phyloP scores from a whole-genome alignment of 2,888 invertebrate species.

The Tigriopus californicus region DNA sequence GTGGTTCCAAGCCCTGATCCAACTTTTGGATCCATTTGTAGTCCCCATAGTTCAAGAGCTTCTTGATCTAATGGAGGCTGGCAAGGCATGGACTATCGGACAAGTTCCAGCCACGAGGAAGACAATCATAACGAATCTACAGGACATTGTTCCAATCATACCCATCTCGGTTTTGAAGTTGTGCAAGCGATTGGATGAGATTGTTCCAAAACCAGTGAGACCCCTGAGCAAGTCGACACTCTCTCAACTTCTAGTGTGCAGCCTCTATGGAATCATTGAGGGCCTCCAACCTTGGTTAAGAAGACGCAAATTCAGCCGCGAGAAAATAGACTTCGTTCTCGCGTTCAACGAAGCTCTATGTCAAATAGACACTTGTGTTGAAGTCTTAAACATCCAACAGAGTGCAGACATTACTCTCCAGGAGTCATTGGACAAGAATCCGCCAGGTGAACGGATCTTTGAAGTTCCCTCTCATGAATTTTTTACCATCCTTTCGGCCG shows the following conservation, averaged over 20 bases:
- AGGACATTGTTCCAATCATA: conserved; percentile 3
- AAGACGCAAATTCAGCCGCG: not conserved
- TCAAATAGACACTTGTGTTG: not conserved
- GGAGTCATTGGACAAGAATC: not conserved
- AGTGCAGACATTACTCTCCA: not conserved
- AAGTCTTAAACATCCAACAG: not conserved
- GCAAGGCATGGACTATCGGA: not conserved
- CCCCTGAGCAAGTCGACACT: not conserved
- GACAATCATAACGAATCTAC: not conserved
- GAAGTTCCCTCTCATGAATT: not conserved
- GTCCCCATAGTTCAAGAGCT: not conserved
- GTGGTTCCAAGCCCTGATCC: not conserved
- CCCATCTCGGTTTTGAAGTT: not conserved
- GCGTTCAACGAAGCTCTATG: conserved; percentile 4
- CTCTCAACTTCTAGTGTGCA: not conserved
- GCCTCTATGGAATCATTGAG: conserved; percentile 1
- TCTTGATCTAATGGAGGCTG: not conserved
- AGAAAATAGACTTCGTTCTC: not conserved
- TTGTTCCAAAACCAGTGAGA: not conserved
- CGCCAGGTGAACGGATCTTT: not conserved
- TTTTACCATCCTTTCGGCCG: not conserved
- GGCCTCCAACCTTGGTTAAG: not conserved
- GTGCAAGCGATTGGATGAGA: not conserved
- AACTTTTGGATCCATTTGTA: not conserved
- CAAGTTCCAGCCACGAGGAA: not conserved